Evolutionary conservation across 2,113 vertebrate genomes (phyloP).

Genomic region (Oreocharis arfaki): DNA sequence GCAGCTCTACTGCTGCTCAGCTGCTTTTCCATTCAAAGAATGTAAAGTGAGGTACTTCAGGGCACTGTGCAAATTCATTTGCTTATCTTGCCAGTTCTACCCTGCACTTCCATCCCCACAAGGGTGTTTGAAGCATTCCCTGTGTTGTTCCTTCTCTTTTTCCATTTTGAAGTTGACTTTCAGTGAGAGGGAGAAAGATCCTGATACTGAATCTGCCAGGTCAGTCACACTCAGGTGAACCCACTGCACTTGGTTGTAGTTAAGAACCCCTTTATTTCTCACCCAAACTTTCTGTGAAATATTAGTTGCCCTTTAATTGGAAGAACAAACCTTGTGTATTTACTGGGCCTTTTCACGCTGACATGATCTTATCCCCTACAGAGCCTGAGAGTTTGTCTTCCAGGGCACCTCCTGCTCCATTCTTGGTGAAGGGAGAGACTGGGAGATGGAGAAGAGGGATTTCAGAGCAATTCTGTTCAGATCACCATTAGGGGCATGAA

Average conservation of each 20-base stretch:
- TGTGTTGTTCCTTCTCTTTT: background rate
- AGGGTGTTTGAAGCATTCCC: background rate
- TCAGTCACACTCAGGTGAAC: background rate
- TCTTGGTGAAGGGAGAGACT: background rate
- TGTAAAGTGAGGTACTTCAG: background rate
- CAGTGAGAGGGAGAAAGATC: background rate
- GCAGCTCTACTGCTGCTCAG: background rate
- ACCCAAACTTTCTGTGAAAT: background rate
- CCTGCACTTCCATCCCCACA: background rate
- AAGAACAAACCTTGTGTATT: background rate
- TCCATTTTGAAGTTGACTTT: background rate
- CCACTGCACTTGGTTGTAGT: background rate
- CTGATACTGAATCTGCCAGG: background rate
- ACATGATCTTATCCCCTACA: rapidly evolving
- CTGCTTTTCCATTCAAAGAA: background rate
- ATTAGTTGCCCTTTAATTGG: background rate
- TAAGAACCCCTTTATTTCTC: background rate
- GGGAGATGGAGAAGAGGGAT: background rate
- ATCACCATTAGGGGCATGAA: background rate
- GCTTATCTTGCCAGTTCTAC: background rate
- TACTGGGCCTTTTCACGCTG: background rate
- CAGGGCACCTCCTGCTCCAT: background rate
- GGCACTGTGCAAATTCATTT: background rate
- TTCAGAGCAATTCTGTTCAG: background rate
- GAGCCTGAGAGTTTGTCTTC: background rate